These are phyloP conservation scores for Lepus townsendii DNA, from an alignment of 2,797 vertebrate genomes.

Conservation along the genomic window DNA sequence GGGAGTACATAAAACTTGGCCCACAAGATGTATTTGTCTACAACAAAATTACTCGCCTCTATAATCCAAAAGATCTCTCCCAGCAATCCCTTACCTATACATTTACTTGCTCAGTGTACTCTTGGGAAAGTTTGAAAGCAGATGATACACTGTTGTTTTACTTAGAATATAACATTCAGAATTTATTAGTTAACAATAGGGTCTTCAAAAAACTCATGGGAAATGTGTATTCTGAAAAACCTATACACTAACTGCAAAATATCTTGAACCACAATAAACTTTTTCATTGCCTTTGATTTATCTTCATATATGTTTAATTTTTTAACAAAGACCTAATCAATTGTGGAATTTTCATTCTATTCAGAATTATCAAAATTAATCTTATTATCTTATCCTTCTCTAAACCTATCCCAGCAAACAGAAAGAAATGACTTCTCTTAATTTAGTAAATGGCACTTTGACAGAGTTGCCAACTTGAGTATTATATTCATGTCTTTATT, in stretches of 20 bases:
- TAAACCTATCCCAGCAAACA: not conserved
- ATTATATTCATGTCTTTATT: not conserved
- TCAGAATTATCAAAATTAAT: not conserved
- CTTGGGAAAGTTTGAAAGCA: not conserved
- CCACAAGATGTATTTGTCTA: not conserved
- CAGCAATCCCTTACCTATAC: not conserved
- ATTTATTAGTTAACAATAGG: not conserved
- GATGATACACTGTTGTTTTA: not conserved
- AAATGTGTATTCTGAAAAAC: no score
- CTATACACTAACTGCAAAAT: no score
- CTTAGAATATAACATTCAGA: conserved; percentile 8
- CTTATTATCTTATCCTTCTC: not conserved
- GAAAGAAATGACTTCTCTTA: not conserved
- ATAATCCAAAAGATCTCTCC: not conserved
- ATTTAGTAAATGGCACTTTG: not conserved
- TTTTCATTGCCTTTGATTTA: no score
- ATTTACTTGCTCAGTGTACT: not conserved
- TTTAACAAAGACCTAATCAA: not conserved
- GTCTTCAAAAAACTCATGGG: no score
- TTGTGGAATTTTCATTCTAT: not conserved
- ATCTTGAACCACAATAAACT: no score
- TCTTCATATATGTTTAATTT: not conserved
- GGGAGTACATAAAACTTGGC: not conserved
- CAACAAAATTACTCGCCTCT: not conserved
- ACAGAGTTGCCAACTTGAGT: not conserved